Percentiles rank a stretch among this genome's conserved stretches.
These are phyloP conservation scores for Elegia similella DNA, from an alignment of 2,888 invertebrate genomes.

Conservation along the genomic window DNA sequence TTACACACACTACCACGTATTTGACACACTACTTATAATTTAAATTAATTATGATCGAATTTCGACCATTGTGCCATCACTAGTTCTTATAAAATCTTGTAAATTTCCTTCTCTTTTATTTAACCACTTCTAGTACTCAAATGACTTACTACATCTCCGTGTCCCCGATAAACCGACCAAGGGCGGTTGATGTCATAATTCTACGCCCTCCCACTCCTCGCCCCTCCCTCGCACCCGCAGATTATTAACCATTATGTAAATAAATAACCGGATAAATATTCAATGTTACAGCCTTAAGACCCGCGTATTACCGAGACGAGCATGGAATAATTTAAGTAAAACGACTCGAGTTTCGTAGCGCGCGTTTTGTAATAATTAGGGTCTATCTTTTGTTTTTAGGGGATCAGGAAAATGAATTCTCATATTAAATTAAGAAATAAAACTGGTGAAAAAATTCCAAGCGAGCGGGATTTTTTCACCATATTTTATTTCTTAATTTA, in stretches of 20 bases:
- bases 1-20: no score
- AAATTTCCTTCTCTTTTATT: no score
- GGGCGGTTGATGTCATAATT: constrained; percentile 47
- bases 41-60: no score
- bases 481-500: no score
- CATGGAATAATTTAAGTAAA: constrained; percentile 24
- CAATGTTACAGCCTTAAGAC: constrained; percentile 26
- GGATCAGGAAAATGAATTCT: neutral
- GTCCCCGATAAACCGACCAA: constrained; percentile 30
- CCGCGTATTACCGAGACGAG: constrained; percentile 1
- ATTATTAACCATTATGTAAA: constrained; percentile 37
- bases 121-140: constrained; percentile 6
- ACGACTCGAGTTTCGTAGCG: neutral
- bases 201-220: constrained; percentile 26
- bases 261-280: constrained; percentile 35
- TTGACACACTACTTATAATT: no score
- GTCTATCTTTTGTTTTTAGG: constrained; percentile 3
- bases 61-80: no score
- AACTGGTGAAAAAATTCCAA: no score
- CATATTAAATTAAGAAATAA: no score
- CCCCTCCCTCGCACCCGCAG: constrained; percentile 23
- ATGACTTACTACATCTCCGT: neutral
- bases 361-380: constrained; percentile 1
- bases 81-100: no score
- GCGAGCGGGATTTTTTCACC: no score